Evolutionary conservation across 2,797 vertebrate genomes (phyloP), one percentile per base, ranked within the genome.

Genomic region (Steatocranus sp.): DNA sequence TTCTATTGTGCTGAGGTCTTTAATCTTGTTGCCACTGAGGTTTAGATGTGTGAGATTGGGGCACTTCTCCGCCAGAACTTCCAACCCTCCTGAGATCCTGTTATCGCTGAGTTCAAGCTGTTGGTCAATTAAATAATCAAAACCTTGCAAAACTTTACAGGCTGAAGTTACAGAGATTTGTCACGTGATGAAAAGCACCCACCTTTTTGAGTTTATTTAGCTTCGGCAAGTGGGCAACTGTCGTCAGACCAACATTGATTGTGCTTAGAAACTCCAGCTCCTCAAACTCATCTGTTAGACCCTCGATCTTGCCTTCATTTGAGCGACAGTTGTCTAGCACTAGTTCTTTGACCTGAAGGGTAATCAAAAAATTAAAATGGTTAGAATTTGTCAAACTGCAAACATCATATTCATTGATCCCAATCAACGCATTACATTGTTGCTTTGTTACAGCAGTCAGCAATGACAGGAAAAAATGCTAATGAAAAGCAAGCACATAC

Each of bases 121-220:
- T 86, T 18, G 50, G 88, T 58, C 63, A 78, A 80, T 53, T 6
- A 61, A 85, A 85, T 38, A 27, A 63, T 92, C 4, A 87, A 78
- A 86, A 83, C 2, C 56, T 63, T 78, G 56, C 23, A 76, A 84
- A 82, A 70, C 3, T 5, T 2, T 7, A 54, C 38, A 53, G 17
- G 12, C 18, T 38, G 11, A 70, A 56, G 12, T 49, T 4, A 12
- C 1, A 66, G 3, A 48, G 4, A 30, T 2, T 20, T 4, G 8
- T 34, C 23, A 5, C 2, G 3, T 36, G 12, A 5, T 30, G 23
- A 63, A 23, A 58, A 34, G 32, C 49, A 87, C 90, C 83, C 88
- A 99, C 99, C 98, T 99, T 99, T 97, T 99, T 99, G 85, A 99
- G 98, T 97, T 99, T 99, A 94, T 97, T 99, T 96, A 99, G 96